phyloP scores from a whole-genome alignment of 2,113 vertebrate genomes.

The Apus apus region DNA sequence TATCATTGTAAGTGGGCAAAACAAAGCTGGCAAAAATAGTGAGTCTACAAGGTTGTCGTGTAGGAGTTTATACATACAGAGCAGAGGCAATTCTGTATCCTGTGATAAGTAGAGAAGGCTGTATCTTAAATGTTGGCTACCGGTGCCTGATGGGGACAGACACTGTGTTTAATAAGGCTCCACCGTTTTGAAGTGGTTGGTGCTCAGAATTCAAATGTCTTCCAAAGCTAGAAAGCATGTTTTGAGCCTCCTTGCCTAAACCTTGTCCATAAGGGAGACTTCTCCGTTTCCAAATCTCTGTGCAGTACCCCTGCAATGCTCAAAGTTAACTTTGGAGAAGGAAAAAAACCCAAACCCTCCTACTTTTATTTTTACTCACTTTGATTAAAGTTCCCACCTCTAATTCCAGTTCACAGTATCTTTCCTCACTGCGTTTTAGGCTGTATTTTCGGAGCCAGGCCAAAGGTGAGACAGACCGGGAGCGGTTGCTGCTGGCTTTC shows the following conservation, averaged over 20 bases:
- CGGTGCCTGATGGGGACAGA: background rate
- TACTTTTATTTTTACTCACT: background rate
- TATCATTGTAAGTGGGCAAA: background rate
- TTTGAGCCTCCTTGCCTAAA: background rate
- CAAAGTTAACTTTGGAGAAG: background rate
- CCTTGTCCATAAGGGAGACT: background rate
- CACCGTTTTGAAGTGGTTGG: background rate
- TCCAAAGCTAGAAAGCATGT: background rate
- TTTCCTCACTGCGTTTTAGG: constrained; percentile 58
- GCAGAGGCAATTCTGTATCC: background rate
- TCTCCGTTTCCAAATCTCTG: background rate
- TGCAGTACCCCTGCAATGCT: background rate
- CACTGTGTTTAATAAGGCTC: background rate
- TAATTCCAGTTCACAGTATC: background rate
- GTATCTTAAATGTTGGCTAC: background rate
- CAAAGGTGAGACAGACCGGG: constrained; percentile 87
- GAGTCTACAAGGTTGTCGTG: background rate
- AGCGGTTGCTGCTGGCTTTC: constrained; percentile 87
- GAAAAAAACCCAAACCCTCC: background rate
- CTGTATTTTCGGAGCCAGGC: constrained; percentile 85
- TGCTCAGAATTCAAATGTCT: background rate
- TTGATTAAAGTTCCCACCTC: background rate
- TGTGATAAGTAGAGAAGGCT: background rate
- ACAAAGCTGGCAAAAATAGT: background rate
- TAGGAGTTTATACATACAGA: background rate